Base-by-base conservation (phyloP, 2,113 vertebrate genomes). In the Dicrurus megarhynchus region DNA sequence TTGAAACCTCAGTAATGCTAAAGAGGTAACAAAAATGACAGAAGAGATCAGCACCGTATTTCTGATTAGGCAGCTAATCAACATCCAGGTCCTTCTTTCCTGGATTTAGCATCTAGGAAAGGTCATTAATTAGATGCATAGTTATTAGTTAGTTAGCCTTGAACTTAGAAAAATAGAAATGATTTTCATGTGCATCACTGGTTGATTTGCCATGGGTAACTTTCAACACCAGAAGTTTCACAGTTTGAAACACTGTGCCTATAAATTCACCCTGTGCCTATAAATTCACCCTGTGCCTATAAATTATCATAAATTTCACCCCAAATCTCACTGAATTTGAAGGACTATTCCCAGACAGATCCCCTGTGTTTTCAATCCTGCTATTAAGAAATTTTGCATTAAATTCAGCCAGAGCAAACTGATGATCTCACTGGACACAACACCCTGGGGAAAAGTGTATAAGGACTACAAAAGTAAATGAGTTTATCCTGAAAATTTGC, bases 11-110 rank as follows among this genome's bases (percentile, higher is more conserved):
- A 89, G 26, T 50, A 56, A 75, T 26, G 26, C 74, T 93, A 44
- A 73, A 83, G 44, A 57, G 47, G 47, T 77, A 84, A 85, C 4
- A 8, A 52, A 94, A 94, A 84, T 30, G 42, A 82, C 9, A 39
- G 85, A 64, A 55, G 52, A 67, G 63, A 60, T 91, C 70, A 89
- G 78, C 81, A 24, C 68, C 0, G 6, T 27, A n/a, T 33, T 92
- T 74, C 84, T 93, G 91, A 94, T 89, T 46, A 95, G 75, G 84
- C 80, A 91, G 59, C 70, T 93, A 56, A 89, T 90, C 84, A 94
- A 78, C 84, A 83, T 3, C 68, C 86, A 95, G 77, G 57, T 83
- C 47, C 32, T 79, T 37, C 67, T 91, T 92, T 86, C 77, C 74
- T 81, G 68, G 44, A 55, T 92, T 91, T 94, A 73, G 50, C 47